These are phyloP conservation scores for Coracopsis vasa DNA, from an alignment of 2,113 vertebrate genomes.

Conservation along the genomic window DNA sequence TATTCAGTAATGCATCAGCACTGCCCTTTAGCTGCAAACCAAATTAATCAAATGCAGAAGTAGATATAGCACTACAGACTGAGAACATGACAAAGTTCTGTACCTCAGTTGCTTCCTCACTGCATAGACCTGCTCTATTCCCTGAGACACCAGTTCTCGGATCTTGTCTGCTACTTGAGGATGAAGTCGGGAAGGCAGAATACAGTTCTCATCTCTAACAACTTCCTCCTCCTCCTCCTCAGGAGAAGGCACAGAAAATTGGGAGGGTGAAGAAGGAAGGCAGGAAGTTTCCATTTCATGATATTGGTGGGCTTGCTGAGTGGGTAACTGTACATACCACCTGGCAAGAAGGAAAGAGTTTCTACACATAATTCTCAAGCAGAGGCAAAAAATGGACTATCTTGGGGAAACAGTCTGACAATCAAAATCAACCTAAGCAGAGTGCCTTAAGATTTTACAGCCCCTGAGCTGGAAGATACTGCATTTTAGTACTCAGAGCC, in stretches of 20 bases:
- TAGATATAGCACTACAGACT: neutral
- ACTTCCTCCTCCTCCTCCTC: constrained; percentile 76
- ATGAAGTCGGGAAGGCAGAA: constrained; percentile 81
- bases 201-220: constrained; percentile 72
- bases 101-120: constrained; percentile 89
- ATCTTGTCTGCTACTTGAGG: constrained; percentile 85
- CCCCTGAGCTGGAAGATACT: neutral
- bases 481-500: neutral
- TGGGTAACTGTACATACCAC: constrained; percentile 87
- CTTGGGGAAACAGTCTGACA: neutral
- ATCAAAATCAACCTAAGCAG: neutral
- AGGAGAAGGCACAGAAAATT: constrained; percentile 67
- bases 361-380: neutral
- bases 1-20: neutral
- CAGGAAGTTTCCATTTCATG: constrained; percentile 78
- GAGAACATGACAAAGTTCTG: neutral
- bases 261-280: constrained; percentile 70
- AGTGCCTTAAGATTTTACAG: neutral
- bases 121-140: constrained; percentile 82
- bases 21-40: neutral
- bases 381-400: neutral
- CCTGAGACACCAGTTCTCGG: constrained; percentile 81
- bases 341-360: constrained; percentile 64
- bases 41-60: neutral
- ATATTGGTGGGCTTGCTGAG: constrained; percentile 86